Evolutionary conservation across 2,888 invertebrate species (phyloP), one percentile per base, ranked within the genome.

Genomic region (Heliconius ismenius): DNA sequence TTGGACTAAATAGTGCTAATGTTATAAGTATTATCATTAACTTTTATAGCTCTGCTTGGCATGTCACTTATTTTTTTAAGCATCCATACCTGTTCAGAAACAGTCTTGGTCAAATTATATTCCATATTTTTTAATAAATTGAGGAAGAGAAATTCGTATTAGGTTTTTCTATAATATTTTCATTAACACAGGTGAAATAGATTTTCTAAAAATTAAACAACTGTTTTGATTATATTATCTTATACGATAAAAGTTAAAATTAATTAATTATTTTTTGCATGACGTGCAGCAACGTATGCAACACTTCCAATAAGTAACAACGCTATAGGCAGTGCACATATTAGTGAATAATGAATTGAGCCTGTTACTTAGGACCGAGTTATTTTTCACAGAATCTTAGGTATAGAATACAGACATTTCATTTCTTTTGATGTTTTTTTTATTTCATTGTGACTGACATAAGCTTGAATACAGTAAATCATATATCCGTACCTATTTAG

Each of bases 21-120:
- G 26, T 64, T 39, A 63, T 73, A 68, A 78, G 36, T 58, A 15
- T 73, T 75, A 67, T 28, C 67, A 39, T 75, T 49, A 54, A 36
- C 39, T 73, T 70, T 75, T 70, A 62, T 43, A 32, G 15, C 36
- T 64, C 43, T 18, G 18, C 28, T 36, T 62, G 62, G 62, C 43
- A 72, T 75, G 65, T 39, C 26, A n/a, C 54, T 72, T 54, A 62
- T 77, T 54, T 62, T 39, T 32, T 70, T 58, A 54, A 69, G 10
- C 32, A 32, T 58, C n/a, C 28, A 69, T 11, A 28, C 63, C 36
- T 43, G 26, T 26, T 73, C 65, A 26, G 18, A 63, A 28, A 54
- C 10, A 58, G 21, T 60, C 3, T 28, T 39, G 39, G 10, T 67
- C n/a, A n/a, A n/a, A n/a, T n/a, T 28, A 36, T n/a, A 36, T 28